Evolutionary conservation across 2,113 vertebrate species (phyloP).

Genomic region (Pituophis catenifer): DNA sequence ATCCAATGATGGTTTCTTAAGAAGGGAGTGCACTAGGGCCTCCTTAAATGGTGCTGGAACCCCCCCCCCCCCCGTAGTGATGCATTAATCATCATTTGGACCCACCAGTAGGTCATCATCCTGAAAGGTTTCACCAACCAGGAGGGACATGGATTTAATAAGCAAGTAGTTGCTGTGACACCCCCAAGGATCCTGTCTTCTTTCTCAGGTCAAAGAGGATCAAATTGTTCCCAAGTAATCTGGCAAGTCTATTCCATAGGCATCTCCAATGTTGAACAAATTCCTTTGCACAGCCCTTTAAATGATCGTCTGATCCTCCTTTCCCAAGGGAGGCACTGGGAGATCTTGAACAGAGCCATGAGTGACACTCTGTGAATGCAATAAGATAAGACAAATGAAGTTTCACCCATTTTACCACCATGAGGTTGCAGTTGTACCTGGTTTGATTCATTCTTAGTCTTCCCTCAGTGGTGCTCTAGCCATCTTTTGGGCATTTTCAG

Average conservation of each 20-base stretch:
- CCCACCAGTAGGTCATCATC: no score
- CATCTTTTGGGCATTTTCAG: neutral
- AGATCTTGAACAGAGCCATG: neutral
- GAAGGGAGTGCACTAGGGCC: no score
- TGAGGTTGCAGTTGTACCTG: neutral
- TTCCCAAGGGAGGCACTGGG: neutral
- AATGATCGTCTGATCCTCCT: neutral
- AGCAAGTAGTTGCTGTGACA: neutral
- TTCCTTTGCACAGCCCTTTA: neutral
- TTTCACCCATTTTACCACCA: neutral
- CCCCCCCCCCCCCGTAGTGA: no score
- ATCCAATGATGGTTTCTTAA: no score
- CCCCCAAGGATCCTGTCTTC: neutral
- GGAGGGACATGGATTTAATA: no score
- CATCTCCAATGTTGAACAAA: neutral
- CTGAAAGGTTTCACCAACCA: no score
- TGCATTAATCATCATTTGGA: no score
- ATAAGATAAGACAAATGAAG: neutral
- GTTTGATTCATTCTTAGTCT: neutral
- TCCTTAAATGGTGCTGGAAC: no score
- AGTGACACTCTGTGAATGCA: neutral
- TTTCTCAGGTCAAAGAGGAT: neutral
- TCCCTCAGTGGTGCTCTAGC: neutral
- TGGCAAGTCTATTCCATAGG: neutral
- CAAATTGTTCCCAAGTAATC: neutral